phyloP scores from a whole-genome alignment of 2,113 vertebrate genomes.

The Indicator indicator region DNA sequence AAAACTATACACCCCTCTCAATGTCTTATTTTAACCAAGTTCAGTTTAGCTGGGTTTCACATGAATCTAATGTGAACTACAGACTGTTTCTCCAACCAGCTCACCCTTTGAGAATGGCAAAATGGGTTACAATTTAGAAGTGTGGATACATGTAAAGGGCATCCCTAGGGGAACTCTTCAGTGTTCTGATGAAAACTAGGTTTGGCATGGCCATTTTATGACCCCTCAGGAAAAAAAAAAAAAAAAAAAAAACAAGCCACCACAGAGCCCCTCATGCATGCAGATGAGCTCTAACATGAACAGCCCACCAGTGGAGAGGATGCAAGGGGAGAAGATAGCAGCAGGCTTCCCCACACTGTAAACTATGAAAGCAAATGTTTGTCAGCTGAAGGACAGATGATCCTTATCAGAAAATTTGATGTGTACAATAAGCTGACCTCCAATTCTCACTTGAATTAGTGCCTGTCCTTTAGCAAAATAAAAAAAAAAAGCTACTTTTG shows the following conservation, averaged over 20 bases:
- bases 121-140: not conserved
- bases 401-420: not conserved
- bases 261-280: constrained; percentile 8
- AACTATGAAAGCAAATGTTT: not conserved
- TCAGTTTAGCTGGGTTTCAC: not conserved
- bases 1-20: not conserved
- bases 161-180: not conserved
- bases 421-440: not conserved
- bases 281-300: not conserved
- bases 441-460: not conserved
- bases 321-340: not conserved
- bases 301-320: not conserved
- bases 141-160: not conserved
- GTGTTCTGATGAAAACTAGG: constrained; percentile 12
- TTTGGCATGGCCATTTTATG: constrained; percentile 37
- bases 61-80: not conserved
- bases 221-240: constrained; percentile 2
- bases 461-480: not conserved
- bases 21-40: not conserved
- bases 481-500: not conserved
- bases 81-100: not conserved
- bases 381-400: not conserved
- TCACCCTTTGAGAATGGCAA: not conserved
- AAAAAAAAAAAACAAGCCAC: not conserved
- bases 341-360: rapidly evolving